phyloP scores from a whole-genome alignment of 30 jellyfish, hydroid and myxozoan species.

The Cassiopea andromeda region DNA sequence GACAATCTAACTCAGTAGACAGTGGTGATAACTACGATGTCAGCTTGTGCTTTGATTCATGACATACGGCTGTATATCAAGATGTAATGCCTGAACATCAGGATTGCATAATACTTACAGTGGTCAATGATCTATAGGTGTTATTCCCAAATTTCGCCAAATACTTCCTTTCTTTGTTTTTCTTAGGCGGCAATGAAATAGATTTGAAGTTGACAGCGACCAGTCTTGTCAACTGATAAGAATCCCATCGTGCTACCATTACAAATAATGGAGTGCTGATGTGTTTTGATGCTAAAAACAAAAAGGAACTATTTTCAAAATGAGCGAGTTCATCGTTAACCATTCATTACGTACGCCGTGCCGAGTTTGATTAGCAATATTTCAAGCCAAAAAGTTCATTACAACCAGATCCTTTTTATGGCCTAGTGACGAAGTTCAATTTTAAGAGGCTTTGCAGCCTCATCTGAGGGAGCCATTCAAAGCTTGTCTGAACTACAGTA shows the following conservation, averaged over 20 bases:
- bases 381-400: too few relatives aligned
- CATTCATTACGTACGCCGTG: too few relatives aligned
- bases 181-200: conserved; percentile 86
- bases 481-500: too few relatives aligned
- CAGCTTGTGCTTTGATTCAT: too few relatives aligned
- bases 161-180: conserved; percentile 60
- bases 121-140: conserved; percentile 70
- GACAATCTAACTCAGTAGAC: too few relatives aligned
- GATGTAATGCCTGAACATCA: neutral
- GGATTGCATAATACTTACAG: conserved; percentile 49
- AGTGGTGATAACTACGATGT: neutral
- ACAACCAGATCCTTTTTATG: too few relatives aligned
- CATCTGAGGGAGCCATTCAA: too few relatives aligned
- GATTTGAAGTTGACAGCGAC: conserved; percentile 61
- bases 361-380: too few relatives aligned
- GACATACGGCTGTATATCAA: too few relatives aligned
- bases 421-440: too few relatives aligned
- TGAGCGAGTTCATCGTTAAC: too few relatives aligned
- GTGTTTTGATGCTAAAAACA: conserved; percentile 71
- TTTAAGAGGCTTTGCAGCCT: too few relatives aligned
- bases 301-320: neutral
- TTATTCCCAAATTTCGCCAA: conserved; percentile 81
- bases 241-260: conserved; percentile 92
- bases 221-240: conserved; percentile 83
- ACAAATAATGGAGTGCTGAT: conserved; percentile 84